Evolutionary conservation across 1,140 invertebrate genomes (phyloP).

Genomic region (Charaxes varanes): DNA sequence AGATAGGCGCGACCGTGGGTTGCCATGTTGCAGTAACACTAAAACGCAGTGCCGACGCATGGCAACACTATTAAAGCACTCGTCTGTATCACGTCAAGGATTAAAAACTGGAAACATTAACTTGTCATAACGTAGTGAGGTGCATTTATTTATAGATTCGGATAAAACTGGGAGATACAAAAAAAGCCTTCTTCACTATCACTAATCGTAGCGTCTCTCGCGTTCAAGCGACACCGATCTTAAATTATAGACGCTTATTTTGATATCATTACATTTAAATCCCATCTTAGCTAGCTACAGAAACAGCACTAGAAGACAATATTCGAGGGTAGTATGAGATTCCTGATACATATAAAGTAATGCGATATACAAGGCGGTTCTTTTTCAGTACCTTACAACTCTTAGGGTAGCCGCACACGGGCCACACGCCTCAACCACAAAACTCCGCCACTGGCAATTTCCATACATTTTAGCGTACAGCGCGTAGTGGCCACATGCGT

Average conservation of each 20-base stretch:
- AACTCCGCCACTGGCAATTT: neutral
- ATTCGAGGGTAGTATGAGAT: conserved; percentile 14
- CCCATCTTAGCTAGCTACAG: conserved; percentile 2
- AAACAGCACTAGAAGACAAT: neutral
- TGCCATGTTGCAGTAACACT: conserved; percentile 5
- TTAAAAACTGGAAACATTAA: conserved; percentile 20
- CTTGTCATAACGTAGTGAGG: conserved; percentile 18
- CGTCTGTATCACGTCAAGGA: conserved; percentile 10
- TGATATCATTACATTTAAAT: too few species aligned
- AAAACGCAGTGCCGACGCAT: neutral
- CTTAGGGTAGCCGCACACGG: too few species aligned
- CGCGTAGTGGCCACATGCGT: too few species aligned
- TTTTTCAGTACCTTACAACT: conserved; percentile 2
- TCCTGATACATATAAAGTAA: conserved; percentile 9
- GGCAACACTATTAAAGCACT: conserved; percentile 4
- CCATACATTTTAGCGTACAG: too few species aligned
- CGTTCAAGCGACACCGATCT: conserved; percentile 1
- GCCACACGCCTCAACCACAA: too few species aligned
- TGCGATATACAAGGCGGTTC: conserved; percentile 12
- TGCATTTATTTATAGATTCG: conserved; percentile 19
- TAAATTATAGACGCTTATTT: neutral
- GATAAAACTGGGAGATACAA: conserved; percentile 20
- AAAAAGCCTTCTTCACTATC: conserved; percentile 20
- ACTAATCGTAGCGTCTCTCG: too few species aligned
- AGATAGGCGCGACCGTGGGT: conserved; percentile 16